These are phyloP conservation scores for Holacanthella duospinosa DNA, from an alignment of 2,888 invertebrate genomes.

Conservation along the genomic window DNA sequence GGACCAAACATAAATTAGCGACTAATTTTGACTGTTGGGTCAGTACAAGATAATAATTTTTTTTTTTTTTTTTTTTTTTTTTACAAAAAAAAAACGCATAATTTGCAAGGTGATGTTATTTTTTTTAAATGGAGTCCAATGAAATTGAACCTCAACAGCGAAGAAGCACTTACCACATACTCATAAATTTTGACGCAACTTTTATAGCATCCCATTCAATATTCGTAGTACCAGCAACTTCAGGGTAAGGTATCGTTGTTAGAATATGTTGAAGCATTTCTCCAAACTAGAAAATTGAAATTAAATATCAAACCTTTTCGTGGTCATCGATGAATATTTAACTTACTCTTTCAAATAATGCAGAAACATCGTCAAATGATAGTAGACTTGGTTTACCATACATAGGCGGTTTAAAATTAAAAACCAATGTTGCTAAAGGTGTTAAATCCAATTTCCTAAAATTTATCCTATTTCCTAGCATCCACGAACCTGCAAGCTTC, in stretches of 20 bases:
- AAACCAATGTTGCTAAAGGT: slow-evolving; percentile 68
- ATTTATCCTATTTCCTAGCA: slow-evolving; percentile 63
- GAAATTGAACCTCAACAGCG: too few species aligned
- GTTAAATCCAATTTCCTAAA: slow-evolving; percentile 54
- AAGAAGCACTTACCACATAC: slow-evolving; percentile 51
- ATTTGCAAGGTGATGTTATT: too few species aligned
- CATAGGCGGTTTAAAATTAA: slow-evolving; percentile 63
- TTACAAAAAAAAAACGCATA: too few species aligned
- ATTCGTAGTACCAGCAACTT: slow-evolving; percentile 72
- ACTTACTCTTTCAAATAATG: slow-evolving; percentile 67
- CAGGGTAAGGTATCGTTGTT: slow-evolving; percentile 67
- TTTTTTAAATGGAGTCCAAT: too few species aligned
- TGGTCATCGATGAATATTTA: not conserved
- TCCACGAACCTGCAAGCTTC: slow-evolving; percentile 47
- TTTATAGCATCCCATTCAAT: slow-evolving; percentile 90
- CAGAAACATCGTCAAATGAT: slow-evolving; percentile 61
- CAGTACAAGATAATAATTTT: too few species aligned
- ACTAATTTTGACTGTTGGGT: too few species aligned
- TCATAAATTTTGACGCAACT: slow-evolving; percentile 70
- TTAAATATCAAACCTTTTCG: not conserved
- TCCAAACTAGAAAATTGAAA: slow-evolving; percentile 56
- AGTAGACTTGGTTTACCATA: slow-evolving; percentile 58
- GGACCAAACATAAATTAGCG: not conserved
- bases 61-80: too few species aligned
- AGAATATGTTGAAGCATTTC: slow-evolving; percentile 74